A percentile compares a stretch with the other conserved stretches of the same genome.
These are phyloP conservation scores for Graphium colonna DNA, from an alignment of 2,888 invertebrate species.

Conservation along the genomic window DNA sequence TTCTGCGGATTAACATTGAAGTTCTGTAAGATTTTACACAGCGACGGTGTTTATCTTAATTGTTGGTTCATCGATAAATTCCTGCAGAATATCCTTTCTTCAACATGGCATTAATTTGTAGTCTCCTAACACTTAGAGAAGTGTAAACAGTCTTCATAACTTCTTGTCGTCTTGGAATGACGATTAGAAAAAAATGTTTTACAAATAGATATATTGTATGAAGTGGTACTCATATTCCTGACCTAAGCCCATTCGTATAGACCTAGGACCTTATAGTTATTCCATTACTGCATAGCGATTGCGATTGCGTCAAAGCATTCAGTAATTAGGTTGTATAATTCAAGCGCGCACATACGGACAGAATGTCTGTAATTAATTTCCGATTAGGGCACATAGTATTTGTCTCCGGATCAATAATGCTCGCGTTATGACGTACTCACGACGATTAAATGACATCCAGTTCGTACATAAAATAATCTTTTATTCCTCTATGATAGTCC, in stretches of 20 bases:
- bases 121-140: no score
- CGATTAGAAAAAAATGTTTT: no score
- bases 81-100: no score
- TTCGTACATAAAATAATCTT: background rate
- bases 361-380: slow-evolving; percentile 24
- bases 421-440: background rate
- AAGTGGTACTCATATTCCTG: no score
- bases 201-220: no score
- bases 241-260: background rate
- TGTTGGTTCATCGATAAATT: no score
- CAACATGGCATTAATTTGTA: no score
- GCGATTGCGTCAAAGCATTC: slow-evolving; percentile 21
- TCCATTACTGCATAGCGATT: slow-evolving; percentile 1
- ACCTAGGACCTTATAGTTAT: background rate
- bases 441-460: background rate
- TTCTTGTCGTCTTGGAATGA: no score
- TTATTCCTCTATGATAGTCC: background rate
- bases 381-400: slow-evolving; percentile 16
- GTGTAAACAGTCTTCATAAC: no score
- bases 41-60: no score
- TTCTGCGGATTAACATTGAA: no score
- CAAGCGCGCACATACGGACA: slow-evolving; percentile 10
- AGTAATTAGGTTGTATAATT: slow-evolving; percentile 24
- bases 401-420: slow-evolving; percentile 8
- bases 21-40: no score